Evolutionary conservation across 2,797 vertebrate species (phyloP).

Genomic region (Coendou prehensilis): DNA sequence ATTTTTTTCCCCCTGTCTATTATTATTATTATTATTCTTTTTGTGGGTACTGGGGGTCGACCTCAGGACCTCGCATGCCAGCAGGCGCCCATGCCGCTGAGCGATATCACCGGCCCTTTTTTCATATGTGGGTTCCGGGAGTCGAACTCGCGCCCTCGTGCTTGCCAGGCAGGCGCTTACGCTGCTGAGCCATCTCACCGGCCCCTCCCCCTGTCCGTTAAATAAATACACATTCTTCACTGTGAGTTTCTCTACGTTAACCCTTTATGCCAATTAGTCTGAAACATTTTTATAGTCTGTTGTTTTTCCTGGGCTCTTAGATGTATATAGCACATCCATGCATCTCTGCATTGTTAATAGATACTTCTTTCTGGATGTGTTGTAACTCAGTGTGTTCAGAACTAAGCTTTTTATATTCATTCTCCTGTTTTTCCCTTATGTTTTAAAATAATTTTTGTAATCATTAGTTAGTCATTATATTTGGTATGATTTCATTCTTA

Average conservation of each 20-base stretch:
- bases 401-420: conserved; percentile 30
- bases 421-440: background rate
- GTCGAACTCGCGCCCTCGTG: too few relatives aligned
- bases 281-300: background rate
- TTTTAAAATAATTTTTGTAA: background rate
- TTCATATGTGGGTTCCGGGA: too few relatives aligned
- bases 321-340: background rate
- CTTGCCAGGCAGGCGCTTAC: too few relatives aligned
- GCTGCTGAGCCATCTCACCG: too few relatives aligned
- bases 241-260: background rate
- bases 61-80: too few relatives aligned
- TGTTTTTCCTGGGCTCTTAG: conserved; percentile 8
- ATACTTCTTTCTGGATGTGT: background rate
- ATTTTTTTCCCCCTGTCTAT: background rate
- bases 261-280: background rate
- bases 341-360: background rate
- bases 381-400: background rate
- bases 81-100: too few relatives aligned
- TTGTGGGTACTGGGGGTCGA: too few relatives aligned
- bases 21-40: too few relatives aligned
- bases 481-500: background rate
- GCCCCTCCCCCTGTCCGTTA: background rate
- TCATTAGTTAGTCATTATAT: background rate
- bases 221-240: background rate
- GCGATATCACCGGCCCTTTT: too few relatives aligned